Conservation (phyloP, 2,888 invertebrate genomes). For the Aleiodes leptofemur region DNA sequence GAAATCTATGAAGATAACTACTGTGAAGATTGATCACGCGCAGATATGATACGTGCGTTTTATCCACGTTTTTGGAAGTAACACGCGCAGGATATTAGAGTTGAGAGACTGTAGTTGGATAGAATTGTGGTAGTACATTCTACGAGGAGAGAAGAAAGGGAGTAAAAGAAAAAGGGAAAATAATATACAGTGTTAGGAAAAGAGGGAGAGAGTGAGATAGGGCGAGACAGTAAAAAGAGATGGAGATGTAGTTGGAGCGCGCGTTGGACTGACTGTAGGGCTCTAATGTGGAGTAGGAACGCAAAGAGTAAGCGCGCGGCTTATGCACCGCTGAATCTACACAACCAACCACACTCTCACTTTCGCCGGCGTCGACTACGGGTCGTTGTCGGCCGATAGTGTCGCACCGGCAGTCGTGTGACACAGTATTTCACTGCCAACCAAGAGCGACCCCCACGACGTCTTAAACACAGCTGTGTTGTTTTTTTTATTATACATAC, state of each 20-base stretch:
- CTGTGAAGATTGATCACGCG: neutral
- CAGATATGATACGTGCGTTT: constrained; percentile 2
- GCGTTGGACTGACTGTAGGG: constrained; percentile 26
- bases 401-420: constrained; percentile 54
- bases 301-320: constrained; percentile 46
- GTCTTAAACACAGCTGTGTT: constrained; percentile 42
- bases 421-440: constrained; percentile 43
- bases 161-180: neutral
- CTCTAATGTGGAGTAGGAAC: constrained; percentile 41
- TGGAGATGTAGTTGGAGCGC: constrained; percentile 40
- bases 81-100: neutral
- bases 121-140: neutral
- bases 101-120: neutral
- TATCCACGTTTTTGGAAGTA: neutral
- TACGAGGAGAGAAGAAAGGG: neutral
- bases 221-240: neutral
- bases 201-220: neutral
- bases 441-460: constrained; percentile 39
- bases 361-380: constrained; percentile 72
- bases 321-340: constrained; percentile 67
- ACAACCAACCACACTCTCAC: constrained; percentile 70
- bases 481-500: neutral
- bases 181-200: neutral
- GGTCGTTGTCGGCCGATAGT: constrained; percentile 64
- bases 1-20: neutral